phyloP scores from a whole-genome alignment of 2,888 invertebrate species.

The Portevinia maculata region DNA sequence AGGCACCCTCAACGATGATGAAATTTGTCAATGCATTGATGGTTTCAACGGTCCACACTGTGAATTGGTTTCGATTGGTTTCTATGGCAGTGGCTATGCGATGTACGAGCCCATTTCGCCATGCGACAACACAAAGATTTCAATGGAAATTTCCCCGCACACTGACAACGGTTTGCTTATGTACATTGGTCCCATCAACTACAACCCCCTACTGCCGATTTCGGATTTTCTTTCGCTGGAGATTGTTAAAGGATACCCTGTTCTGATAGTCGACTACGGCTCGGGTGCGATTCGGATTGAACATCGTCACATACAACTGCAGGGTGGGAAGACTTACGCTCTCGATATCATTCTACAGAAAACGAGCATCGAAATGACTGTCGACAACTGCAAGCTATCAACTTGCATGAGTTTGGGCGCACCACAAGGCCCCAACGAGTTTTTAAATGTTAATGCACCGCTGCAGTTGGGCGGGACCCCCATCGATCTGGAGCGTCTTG shows the following conservation, averaged over 20 bases:
- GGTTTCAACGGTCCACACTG: constrained; percentile 94
- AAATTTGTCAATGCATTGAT: constrained; percentile 90
- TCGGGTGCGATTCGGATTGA: constrained; percentile 89
- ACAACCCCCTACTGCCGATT: constrained; percentile 86
- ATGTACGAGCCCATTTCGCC: constrained; percentile 94
- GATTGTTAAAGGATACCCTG: constrained; percentile 91
- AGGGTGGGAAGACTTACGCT: constrained; percentile 93
- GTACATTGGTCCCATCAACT: constrained; percentile 92
- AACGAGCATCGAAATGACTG: constrained; percentile 89
- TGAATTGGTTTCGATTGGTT: constrained; percentile 93
- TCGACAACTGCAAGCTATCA: constrained; percentile 89
- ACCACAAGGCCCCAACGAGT: constrained; percentile 88
- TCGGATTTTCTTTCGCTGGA: constrained; percentile 96
- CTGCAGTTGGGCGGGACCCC: constrained; percentile 93
- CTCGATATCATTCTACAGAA: constrained; percentile 90
- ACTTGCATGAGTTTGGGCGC: constrained; percentile 88
- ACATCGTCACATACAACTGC: constrained; percentile 88
- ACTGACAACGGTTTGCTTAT: constrained; percentile 92
- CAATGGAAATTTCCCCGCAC: constrained; percentile 91
- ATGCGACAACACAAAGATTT: constrained; percentile 92
- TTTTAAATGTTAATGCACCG: constrained; percentile 92
- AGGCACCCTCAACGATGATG: constrained; percentile 86
- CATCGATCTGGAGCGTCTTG: constrained; percentile 86
- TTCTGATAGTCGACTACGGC: constrained; percentile 94
- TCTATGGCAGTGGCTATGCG: constrained; percentile 96